A percentile compares a stretch with the other conserved stretches of the same genome.
Conservation (phyloP, 2,113 vertebrate species). For the Alaudala cheleensis region DNA sequence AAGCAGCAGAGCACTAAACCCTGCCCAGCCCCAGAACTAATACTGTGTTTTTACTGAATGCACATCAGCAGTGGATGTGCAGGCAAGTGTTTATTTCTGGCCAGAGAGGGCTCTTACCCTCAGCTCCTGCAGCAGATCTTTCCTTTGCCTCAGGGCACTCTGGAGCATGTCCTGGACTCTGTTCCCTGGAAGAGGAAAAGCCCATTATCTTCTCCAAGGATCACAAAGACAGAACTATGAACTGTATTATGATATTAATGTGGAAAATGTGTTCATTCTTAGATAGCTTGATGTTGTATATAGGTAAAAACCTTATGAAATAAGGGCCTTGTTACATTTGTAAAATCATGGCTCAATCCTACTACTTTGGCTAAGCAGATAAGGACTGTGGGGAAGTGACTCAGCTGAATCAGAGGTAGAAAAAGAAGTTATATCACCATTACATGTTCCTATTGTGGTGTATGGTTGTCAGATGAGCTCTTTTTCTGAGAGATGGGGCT, state of each 20-base stretch:
- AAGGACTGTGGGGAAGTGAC: neutral
- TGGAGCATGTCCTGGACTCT: constrained; percentile 64
- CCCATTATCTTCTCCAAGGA: neutral
- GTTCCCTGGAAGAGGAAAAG: constrained; percentile 62
- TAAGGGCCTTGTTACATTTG: neutral
- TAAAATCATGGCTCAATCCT: neutral
- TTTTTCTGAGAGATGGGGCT: too few species aligned
- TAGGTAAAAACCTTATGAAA: neutral
- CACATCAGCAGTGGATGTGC: neutral
- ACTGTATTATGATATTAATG: neutral
- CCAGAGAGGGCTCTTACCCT: constrained; percentile 67
- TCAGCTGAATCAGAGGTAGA: neutral
- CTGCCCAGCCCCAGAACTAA: neutral
- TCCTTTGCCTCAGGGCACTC: constrained; percentile 77
- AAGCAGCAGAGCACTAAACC: neutral
- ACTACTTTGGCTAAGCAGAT: too few species aligned
- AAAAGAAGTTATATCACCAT: neutral
- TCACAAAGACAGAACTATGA: neutral
- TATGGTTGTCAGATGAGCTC: too few species aligned
- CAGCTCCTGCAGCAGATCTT: constrained; percentile 78
- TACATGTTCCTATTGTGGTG: rapidly evolving
- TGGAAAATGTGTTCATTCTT: neutral
- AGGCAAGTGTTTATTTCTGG: neutral
- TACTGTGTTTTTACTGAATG: too few species aligned
- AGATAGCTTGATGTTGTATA: neutral